Evolutionary conservation across 2,113 vertebrate species (phyloP), one percentile per base, ranked within the genome.

Genomic region (Lepus americanus): DNA sequence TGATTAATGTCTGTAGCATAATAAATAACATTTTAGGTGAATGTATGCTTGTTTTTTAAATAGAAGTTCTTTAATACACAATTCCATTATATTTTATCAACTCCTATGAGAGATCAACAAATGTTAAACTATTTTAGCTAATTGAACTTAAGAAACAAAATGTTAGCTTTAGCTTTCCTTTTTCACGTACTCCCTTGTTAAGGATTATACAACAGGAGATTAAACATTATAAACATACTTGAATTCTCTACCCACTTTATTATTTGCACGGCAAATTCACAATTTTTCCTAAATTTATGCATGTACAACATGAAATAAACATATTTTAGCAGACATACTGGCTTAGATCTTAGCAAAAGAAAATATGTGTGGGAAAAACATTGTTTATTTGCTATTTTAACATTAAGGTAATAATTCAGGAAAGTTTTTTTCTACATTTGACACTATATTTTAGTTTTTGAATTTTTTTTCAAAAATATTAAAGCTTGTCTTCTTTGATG

Each of bases 361-460:
- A 31, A 8, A 83, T 90, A 91, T 91, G 5, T 87, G 14, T 55
- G 10, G 29, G 90, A 95, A 87, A 13, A 86, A 89, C 22, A 90
- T 22, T 94, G 6, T 44, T 64, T 11, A 87, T 8, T 93, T 92
- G 13, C n/a, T 93, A 59, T 63, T 81, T 91, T 88, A 88, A 82
- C 59, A 90, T 63, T 73, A 92, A 84, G n/a, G 39, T 33, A 94
- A 96, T 74, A 94, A 84, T 66, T 87, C 66, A 88, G 77, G 16
- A 78, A 6, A 74, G 14, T 29, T 36, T 86, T 64, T 44, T 86
- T 72, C 4, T 55, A 85, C 7, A 19, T 78, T 93, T 95, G 36
- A 92, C 44, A 39, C 36, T 61, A 27, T 77, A 92, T n/a, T 19
- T 92, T 76, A 27, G 8, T 67, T 97, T 85, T 77, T 79, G n/a